These are phyloP conservation scores for Paracentrotus lividus DNA, from an alignment of 53 echinoderm and acorn worm genomes.

Conservation along the genomic window DNA sequence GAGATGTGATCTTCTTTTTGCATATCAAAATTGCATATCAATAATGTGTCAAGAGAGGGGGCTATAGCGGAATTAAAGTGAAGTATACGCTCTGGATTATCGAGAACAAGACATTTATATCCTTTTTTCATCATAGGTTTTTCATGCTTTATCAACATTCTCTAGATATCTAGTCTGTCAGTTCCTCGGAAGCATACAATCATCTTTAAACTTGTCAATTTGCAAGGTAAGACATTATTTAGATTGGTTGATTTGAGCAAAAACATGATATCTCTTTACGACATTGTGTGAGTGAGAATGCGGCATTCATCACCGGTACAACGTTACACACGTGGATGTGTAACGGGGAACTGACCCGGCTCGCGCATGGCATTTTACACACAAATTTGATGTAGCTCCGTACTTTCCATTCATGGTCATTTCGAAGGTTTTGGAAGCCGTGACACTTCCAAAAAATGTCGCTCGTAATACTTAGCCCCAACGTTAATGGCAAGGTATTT, in stretches of 20 bases:
- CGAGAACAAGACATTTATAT: neutral
- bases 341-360: slow-evolving; percentile 23
- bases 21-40: too few species aligned
- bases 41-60: slow-evolving; percentile 9
- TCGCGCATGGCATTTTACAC: neutral
- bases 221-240: slow-evolving; percentile 24
- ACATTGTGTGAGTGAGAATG: neutral
- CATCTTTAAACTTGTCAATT: neutral
- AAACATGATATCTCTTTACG: slow-evolving; percentile 12
- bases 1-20: too few species aligned
- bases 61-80: slow-evolving; percentile 24
- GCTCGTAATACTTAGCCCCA: neutral
- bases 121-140: neutral
- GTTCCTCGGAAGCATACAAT: neutral
- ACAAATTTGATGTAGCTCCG: slow-evolving; percentile 9
- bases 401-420: neutral
- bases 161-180: neutral
- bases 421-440: neutral
- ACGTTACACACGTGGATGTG: slow-evolving; percentile 36
- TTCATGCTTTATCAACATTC: slow-evolving; percentile 32
- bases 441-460: neutral
- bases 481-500: neutral
- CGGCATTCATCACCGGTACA: neutral
- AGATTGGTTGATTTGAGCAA: neutral
- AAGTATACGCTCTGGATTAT: neutral